These are phyloP conservation scores for Lutjanus campechanus DNA, from an alignment of 2,797 vertebrate genomes.

Conservation along the genomic window DNA sequence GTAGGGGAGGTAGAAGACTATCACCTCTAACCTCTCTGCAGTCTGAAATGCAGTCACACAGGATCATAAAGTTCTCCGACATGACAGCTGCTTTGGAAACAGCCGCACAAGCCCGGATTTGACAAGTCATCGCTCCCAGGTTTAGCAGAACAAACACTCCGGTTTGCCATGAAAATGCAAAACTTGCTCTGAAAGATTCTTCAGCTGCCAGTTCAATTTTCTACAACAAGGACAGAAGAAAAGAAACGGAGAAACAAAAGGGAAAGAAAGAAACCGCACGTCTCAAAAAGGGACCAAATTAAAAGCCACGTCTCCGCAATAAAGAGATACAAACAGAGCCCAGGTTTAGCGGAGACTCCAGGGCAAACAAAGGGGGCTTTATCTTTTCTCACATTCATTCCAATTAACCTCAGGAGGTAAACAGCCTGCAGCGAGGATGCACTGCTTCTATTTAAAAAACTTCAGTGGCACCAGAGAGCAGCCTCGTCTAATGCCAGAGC, in stretches of 20 bases:
- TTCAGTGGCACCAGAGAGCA: constrained; percentile 16
- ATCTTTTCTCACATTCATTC: constrained; percentile 57
- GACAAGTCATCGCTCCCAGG: constrained; percentile 14
- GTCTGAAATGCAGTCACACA: neutral
- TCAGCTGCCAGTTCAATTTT: constrained; percentile 9
- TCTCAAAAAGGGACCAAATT: constrained; percentile 10
- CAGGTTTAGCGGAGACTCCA: constrained; percentile 27
- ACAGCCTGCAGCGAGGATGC: constrained; percentile 32
- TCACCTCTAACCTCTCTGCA: neutral
- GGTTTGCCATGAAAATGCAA: constrained; percentile 1
- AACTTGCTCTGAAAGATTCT: constrained; percentile 5
- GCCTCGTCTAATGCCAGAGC: constrained; percentile 16
- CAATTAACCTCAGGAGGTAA: constrained; percentile 61
- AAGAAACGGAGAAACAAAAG: neutral
- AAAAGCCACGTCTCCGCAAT: neutral
- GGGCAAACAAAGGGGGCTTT: constrained; percentile 46
- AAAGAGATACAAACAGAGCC: constrained; percentile 23
- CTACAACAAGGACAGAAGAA: neutral
- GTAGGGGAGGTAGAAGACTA: neutral
- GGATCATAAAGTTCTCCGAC: neutral
- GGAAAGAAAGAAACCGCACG: neutral
- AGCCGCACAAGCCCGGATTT: constrained; percentile 1
- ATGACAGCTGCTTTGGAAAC: constrained; percentile 7
- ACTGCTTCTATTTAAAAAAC: constrained; percentile 33
- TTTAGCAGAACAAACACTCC: constrained; percentile 17